phyloP scores from a whole-genome alignment of 2,888 invertebrate species.

The Kuschelorhynchus macadamiae region DNA sequence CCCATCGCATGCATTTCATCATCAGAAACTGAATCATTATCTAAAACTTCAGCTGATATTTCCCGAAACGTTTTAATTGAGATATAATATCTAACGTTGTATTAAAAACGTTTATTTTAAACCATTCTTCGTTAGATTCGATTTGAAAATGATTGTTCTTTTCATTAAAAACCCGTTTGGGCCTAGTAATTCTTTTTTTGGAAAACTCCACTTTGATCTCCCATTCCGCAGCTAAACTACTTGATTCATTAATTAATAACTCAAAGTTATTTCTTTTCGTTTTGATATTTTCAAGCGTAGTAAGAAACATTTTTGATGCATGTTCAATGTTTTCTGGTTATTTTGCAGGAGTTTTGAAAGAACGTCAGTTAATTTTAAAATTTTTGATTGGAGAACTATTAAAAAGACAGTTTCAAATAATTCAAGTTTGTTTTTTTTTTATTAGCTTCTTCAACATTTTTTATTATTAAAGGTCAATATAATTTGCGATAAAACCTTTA shows the following conservation, averaged over 20 bases:
- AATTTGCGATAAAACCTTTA: conserved; percentile 6
- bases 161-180: conserved; percentile 19
- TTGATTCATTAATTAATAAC: conserved; percentile 33
- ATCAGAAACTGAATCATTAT: conserved; percentile 13
- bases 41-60: conserved; percentile 6
- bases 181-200: conserved; percentile 31
- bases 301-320: conserved; percentile 24
- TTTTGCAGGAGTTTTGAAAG: neutral
- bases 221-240: conserved; percentile 31
- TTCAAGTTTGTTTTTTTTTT: conserved; percentile 6
- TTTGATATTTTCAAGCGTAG: conserved; percentile 21
- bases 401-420: too few species aligned
- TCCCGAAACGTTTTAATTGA: conserved; percentile 15
- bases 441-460: conserved; percentile 3
- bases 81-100: conserved; percentile 15
- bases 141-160: conserved; percentile 5
- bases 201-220: conserved; percentile 5
- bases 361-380: conserved; percentile 5
- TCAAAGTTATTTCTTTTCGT: conserved; percentile 26
- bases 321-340: conserved; percentile 14
- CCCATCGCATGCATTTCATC: conserved; percentile 6
- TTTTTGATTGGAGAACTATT: neutral
- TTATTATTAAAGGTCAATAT: conserved; percentile 3
- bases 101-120: neutral
- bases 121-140: conserved; percentile 24